Conservation (phyloP, 2,113 vertebrate species). For the Protobothrops flavoviridis region DNA sequence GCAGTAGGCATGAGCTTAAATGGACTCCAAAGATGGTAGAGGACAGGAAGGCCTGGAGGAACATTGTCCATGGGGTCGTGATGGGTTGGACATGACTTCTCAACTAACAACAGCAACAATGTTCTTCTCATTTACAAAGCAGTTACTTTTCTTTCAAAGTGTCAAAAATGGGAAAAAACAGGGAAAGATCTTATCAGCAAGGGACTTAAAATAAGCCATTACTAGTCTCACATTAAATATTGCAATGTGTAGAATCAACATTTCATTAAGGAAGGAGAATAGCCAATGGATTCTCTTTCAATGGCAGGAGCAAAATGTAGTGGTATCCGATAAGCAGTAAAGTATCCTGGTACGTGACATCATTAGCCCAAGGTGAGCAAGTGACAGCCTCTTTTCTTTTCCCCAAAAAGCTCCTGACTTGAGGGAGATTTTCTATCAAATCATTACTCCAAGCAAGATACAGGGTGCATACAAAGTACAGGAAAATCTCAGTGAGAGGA, state of each 20-base stretch:
- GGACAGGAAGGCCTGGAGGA: no score
- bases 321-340: background rate
- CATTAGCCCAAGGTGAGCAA: slow-evolving; percentile 41
- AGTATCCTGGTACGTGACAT: background rate
- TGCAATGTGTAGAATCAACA: background rate
- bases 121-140: background rate
- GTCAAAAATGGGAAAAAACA: no score
- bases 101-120: no score
- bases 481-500: slow-evolving; percentile 8
- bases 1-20: no score
- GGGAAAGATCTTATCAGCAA: background rate
- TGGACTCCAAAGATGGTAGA: no score
- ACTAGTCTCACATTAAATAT: background rate
- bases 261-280: slow-evolving; percentile 25
- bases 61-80: no score
- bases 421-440: background rate
- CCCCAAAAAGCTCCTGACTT: slow-evolving; percentile 2
- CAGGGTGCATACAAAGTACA: background rate
- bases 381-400: slow-evolving; percentile 12
- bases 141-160: background rate
- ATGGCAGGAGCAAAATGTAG: background rate
- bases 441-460: slow-evolving; percentile 41
- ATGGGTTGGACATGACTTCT: no score
- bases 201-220: background rate
- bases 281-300: background rate